A percentile compares a stretch with the other conserved stretches of the same genome.
phyloP scores from a whole-genome alignment of 1,140 invertebrate genomes.

The Pararge aegeria region DNA sequence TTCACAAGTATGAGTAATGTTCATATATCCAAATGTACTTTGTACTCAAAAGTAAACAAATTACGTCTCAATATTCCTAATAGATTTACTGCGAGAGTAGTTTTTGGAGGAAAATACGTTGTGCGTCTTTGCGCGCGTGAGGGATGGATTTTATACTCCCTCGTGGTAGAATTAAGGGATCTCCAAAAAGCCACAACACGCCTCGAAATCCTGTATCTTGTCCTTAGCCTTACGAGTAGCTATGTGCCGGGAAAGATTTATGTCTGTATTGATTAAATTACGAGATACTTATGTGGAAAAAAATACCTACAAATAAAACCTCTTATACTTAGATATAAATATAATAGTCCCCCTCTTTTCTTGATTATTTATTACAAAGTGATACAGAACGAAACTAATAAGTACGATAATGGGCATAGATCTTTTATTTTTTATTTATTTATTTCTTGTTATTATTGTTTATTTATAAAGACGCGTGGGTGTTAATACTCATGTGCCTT shows the following conservation, averaged over 20 bases:
- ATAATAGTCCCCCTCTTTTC: too few relatives aligned
- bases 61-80: not conserved
- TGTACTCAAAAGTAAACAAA: not conserved
- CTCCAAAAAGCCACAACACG: conserved; percentile 19
- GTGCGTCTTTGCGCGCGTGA: not conserved
- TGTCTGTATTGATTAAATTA: conserved; percentile 7
- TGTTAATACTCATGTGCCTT: too few relatives aligned
- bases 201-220: conserved; percentile 20
- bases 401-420: too few relatives aligned
- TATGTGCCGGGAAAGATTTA: conserved; percentile 19
- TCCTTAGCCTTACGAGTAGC: conserved; percentile 2
- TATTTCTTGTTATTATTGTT: too few relatives aligned
- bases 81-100: not conserved
- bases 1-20: too few relatives aligned
- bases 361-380: too few relatives aligned
- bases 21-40: too few relatives aligned
- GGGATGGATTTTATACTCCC: conserved; percentile 12
- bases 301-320: not conserved
- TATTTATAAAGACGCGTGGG: too few relatives aligned
- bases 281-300: not conserved
- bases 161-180: conserved; percentile 23
- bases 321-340: not conserved
- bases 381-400: too few relatives aligned
- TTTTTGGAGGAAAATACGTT: not conserved
- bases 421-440: too few relatives aligned